Conservation (phyloP, 2,888 invertebrate genomes). For the Clepsis dumicolana region DNA sequence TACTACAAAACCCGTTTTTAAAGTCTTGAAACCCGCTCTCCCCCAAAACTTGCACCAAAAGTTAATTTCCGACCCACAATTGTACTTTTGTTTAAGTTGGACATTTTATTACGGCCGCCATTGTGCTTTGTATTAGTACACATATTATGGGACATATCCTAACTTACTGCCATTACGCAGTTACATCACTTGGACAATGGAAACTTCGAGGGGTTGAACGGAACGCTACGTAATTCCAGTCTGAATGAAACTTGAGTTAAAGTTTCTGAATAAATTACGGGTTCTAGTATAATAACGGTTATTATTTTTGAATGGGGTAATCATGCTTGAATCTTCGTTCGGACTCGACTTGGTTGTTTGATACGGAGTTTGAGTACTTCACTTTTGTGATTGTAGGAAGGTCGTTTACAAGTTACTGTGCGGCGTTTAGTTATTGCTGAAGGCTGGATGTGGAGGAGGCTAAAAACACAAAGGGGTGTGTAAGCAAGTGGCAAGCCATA, state of each 20-base stretch:
- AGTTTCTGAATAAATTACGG: conserved; percentile 40
- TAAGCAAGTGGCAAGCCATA: no score
- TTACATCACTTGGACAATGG: conserved; percentile 33
- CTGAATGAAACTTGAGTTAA: conserved; percentile 33
- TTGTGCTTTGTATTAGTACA: conserved; percentile 55
- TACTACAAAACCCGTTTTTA: not conserved
- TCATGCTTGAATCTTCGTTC: conserved; percentile 7
- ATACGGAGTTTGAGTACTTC: not conserved
- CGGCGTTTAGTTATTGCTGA: no score
- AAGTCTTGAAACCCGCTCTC: not conserved
- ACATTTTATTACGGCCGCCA: conserved; percentile 64
- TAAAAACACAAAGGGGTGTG: no score
- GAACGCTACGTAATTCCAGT: conserved; percentile 20
- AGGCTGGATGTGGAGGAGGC: no score
- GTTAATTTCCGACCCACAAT: conserved; percentile 51
- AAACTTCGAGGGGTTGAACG: conserved; percentile 7
- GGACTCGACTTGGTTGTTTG: not conserved
- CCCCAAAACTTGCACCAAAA: conserved; percentile 36
- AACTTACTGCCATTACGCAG: conserved; percentile 21
- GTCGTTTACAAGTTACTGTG: not conserved
- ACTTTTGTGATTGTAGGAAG: not conserved
- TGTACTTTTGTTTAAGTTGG: conserved; percentile 61
- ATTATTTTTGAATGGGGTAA: conserved; percentile 20
- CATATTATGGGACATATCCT: conserved; percentile 41
- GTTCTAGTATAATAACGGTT: conserved; percentile 29